These are phyloP conservation scores for Formicarius rufipectus DNA, from an alignment of 2,113 vertebrate species.

Conservation along the genomic window DNA sequence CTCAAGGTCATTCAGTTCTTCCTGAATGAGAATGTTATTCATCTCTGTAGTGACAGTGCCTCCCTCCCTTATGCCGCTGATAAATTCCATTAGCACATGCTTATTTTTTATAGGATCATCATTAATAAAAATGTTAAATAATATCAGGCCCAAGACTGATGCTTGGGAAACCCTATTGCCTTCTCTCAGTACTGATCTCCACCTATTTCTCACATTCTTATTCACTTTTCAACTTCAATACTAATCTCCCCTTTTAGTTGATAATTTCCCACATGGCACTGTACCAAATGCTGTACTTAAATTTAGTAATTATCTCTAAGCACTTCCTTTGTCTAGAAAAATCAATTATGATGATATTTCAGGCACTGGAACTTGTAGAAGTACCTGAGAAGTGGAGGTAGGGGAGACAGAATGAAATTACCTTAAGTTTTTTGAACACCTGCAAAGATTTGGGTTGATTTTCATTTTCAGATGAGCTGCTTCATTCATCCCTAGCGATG, in stretches of 20 bases:
- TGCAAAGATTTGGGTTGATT: background rate
- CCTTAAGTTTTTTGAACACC: background rate
- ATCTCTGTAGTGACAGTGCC: background rate
- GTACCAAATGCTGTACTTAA: conserved; percentile 10
- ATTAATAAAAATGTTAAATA: conserved; percentile 14
- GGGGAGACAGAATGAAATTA: background rate
- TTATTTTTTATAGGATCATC: conserved; percentile 5
- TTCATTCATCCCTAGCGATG: conserved; percentile 33
- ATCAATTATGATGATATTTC: conserved; percentile 28
- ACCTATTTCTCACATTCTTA: background rate
- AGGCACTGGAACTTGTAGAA: background rate
- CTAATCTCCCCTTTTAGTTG: conserved; percentile 1
- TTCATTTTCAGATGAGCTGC: background rate
- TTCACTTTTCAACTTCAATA: background rate
- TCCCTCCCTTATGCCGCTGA: conserved; percentile 11
- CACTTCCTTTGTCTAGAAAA: conserved; percentile 46
- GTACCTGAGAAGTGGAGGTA: background rate
- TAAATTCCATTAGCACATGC: background rate
- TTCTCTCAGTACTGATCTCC: background rate
- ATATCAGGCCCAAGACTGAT: background rate
- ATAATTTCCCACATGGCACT: conserved; percentile 9
- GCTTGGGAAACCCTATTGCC: background rate
- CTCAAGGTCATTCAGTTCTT: conserved; percentile 18
- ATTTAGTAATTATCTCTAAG: conserved; percentile 29
- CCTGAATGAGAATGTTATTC: background rate